These are phyloP conservation scores for Pammene fasciana DNA, from an alignment of 2,888 invertebrate species.

Conservation along the genomic window DNA sequence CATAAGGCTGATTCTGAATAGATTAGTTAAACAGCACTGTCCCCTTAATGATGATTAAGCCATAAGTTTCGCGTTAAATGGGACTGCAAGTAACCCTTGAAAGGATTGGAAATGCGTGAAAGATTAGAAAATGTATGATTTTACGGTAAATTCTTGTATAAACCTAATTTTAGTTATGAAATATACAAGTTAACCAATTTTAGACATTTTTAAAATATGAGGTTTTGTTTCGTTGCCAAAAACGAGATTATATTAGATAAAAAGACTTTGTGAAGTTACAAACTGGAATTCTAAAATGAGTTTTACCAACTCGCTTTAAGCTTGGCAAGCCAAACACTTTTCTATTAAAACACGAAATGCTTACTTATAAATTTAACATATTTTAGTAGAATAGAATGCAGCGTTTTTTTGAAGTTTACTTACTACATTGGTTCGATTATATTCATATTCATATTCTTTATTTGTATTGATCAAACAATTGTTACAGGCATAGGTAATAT, in stretches of 20 bases:
- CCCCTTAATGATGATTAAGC: conserved; percentile 33
- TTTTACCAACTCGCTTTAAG: conserved; percentile 11
- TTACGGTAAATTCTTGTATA: neutral
- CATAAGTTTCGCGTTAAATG: conserved; percentile 29
- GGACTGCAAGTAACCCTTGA: conserved; percentile 26
- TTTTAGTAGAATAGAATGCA: too few species aligned
- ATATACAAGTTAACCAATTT: neutral
- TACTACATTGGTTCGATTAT: too few species aligned
- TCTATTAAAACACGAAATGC: neutral
- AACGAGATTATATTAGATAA: conserved; percentile 23
- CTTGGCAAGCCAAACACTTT: conserved; percentile 24
- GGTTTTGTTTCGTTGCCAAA: conserved; percentile 26
- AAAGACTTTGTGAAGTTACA: conserved; percentile 11
- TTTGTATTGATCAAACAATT: too few species aligned
- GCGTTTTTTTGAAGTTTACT: too few species aligned
- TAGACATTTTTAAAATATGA: conserved; percentile 14
- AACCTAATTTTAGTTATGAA: neutral
- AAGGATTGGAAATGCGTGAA: conserved; percentile 33
- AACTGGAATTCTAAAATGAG: conserved; percentile 8
- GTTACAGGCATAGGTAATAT: too few species aligned
- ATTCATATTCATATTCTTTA: too few species aligned
- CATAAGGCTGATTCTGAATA: conserved; percentile 18
- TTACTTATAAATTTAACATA: too few species aligned
- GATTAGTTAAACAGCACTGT: conserved; percentile 21
- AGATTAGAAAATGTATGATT: neutral